phyloP scores from a whole-genome alignment of 2,797 vertebrate species.

The Argyrosomus regius region DNA sequence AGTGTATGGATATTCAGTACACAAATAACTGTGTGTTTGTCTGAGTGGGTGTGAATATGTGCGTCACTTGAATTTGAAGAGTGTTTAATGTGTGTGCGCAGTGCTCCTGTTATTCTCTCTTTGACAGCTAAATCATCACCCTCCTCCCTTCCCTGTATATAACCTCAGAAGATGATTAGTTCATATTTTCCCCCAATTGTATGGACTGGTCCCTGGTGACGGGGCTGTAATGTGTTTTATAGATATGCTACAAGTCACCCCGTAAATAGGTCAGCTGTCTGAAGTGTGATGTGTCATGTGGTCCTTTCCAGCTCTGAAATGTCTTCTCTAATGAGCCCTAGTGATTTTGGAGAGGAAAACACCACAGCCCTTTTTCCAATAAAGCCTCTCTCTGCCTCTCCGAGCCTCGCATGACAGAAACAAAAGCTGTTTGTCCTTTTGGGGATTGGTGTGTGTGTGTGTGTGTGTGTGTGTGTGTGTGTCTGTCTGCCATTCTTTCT shows the following conservation, averaged over 20 bases:
- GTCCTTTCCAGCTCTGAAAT: slow-evolving; percentile 83
- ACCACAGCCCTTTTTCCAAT: slow-evolving; percentile 85
- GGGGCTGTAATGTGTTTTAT: slow-evolving; percentile 81
- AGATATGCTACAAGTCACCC: slow-evolving; percentile 84
- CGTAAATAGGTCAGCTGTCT: slow-evolving; percentile 86
- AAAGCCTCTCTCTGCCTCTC: slow-evolving; percentile 82
- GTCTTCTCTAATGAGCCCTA: slow-evolving; percentile 86
- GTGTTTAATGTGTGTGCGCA: slow-evolving; percentile 67
- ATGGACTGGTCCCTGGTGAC: slow-evolving; percentile 67
- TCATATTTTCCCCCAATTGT: slow-evolving; percentile 82
- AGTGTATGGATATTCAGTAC: slow-evolving; percentile 31
- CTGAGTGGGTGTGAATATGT: slow-evolving; percentile 55
- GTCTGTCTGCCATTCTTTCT: slow-evolving; percentile 61
- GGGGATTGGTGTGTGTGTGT: slow-evolving; percentile 66
- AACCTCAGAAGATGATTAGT: slow-evolving; percentile 80
- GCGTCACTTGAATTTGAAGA: slow-evolving; percentile 59
- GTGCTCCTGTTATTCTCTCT: slow-evolving; percentile 71
- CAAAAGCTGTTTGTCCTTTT: slow-evolving; percentile 87
- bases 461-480: slow-evolving; percentile 36
- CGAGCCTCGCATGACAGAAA: slow-evolving; percentile 83
- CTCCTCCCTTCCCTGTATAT: slow-evolving; percentile 47
- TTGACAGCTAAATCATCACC: slow-evolving; percentile 69
- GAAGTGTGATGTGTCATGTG: slow-evolving; percentile 85
- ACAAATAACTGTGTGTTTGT: slow-evolving; percentile 51
- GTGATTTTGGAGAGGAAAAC: slow-evolving; percentile 87